Percentiles rank a stretch among this genome's conserved stretches.
These are phyloP conservation scores for Pristionchus pacificus DNA, from an alignment of 1,140 invertebrate species.

Conservation along the genomic window DNA sequence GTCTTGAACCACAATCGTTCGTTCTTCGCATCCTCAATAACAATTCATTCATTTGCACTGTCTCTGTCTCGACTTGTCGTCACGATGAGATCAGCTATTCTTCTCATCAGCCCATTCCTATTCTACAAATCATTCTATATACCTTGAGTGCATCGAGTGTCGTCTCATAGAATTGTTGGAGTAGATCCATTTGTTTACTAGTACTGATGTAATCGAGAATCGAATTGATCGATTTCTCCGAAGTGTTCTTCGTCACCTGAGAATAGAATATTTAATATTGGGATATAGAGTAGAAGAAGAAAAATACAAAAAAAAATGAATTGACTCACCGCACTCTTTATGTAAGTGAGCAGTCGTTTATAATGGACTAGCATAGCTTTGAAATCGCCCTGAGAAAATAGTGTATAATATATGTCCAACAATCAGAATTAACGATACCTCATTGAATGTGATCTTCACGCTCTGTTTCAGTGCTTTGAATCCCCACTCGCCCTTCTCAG, in stretches of 20 bases:
- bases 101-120: too few species aligned
- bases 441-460: constrained; percentile 99
- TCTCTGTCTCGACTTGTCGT: too few species aligned
- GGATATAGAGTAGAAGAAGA: too few species aligned
- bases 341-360: constrained; percentile 91
- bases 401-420: constrained; percentile 9
- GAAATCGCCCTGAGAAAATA: constrained; percentile 74
- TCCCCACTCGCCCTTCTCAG: constrained; percentile 99
- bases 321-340: constrained; percentile 94
- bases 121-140: too few species aligned
- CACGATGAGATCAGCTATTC: too few species aligned
- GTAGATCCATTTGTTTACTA: constrained; percentile 81
- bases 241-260: constrained; percentile 97
- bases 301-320: too few species aligned
- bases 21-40: constrained; percentile 81
- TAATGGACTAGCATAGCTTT: constrained; percentile 95
- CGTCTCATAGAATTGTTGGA: constrained; percentile 99
- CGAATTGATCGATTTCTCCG: constrained; percentile 98
- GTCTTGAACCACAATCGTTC: constrained; percentile 99
- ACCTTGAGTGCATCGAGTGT: constrained; percentile 88
- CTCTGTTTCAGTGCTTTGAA: constrained; percentile 99
- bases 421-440: constrained; percentile 65
- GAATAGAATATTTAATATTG: background rate
- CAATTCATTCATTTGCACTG: background rate
- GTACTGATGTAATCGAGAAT: constrained; percentile 99